A percentile compares a stretch with the other conserved stretches of the same genome.
Evolutionary conservation across 2,888 invertebrate species (phyloP).

Genomic region (Melanostoma scalare): DNA sequence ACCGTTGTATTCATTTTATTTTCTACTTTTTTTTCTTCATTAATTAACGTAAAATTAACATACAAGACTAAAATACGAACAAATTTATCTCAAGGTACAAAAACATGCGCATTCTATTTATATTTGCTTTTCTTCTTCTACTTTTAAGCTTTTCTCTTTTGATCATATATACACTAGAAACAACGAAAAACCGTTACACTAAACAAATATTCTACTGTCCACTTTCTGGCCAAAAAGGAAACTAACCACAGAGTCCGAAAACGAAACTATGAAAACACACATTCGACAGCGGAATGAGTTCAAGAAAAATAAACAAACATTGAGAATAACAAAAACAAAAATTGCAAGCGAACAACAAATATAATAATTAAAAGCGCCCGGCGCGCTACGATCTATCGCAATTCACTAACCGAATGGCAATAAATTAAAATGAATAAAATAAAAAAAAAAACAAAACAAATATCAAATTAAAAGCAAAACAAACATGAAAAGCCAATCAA

Average conservation of each 20-base stretch:
- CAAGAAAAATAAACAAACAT: constrained; percentile 1
- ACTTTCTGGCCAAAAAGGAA: constrained; percentile 62
- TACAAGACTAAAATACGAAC: constrained; percentile 36
- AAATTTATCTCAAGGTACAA: constrained; percentile 60
- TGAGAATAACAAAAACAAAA: constrained; percentile 2
- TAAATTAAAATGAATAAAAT: constrained; percentile 8
- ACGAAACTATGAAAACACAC: constrained; percentile 14
- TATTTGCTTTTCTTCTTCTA: constrained; percentile 16
- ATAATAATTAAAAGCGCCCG: constrained; percentile 19
- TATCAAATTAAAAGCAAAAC: neutral
- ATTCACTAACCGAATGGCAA: constrained; percentile 22
- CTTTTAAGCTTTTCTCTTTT: constrained; percentile 7
- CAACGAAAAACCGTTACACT: neutral
- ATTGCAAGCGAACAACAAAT: constrained; percentile 38
- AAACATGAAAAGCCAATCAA: constrained; percentile 22
- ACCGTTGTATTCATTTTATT: constrained; percentile 17
- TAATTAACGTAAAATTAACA: constrained; percentile 35
- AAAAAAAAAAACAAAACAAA: constrained; percentile 1
- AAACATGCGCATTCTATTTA: constrained; percentile 69
- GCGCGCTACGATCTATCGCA: constrained; percentile 18
- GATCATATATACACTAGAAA: constrained; percentile 6
- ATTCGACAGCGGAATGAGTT: constrained; percentile 26
- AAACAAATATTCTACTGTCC: constrained; percentile 52
- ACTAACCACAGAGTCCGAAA: constrained; percentile 54
- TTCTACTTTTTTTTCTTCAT: constrained; percentile 24